Base-by-base conservation (phyloP, 2,797 vertebrate genomes). In the Onychomys torridus region DNA sequence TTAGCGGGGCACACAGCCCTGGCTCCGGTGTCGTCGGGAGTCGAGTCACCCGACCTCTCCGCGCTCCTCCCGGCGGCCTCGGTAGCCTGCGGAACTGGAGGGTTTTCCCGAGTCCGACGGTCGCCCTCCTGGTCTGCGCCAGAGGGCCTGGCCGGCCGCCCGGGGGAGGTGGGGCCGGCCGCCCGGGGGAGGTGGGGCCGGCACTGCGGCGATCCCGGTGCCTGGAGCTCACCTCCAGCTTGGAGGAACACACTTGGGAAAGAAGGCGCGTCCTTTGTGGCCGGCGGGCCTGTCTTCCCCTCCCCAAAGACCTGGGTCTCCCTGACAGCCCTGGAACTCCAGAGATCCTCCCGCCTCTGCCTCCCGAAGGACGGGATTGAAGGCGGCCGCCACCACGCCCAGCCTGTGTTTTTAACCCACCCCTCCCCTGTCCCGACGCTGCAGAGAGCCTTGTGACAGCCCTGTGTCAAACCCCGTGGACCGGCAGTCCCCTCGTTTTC, bases 401-500 rank as follows among this genome's bases (percentile, higher is more conserved):
- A 37, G n/a, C n/a, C 0, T n/a, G 27, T 77, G 7, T 49, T 49
- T 49, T 49, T 49, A 32, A 52, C 75, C 27, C 13, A 13, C 75
- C n/a, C 27, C 43, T 19, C 29, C 46, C 73, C 43, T 40, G 0
- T 19, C 8, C 1, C 57, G 0, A 57, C 2, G 67, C 59, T 49
- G 83, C 63, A 14, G 29, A 59, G 1, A 32, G 71, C 57, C 0
- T 13, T n/a, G 2, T 59, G 0, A 9, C 52, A 6, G 25, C 25
- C 5, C 49, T 3, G 5, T 65, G 37, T 29, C 6, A 46, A 0
- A 29, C 77, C 2, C 76, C 23, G 9, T 14, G 0, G 6, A 59
- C 34, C 49, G 6, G 25, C n/a, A n/a, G 61, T 67, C 61, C 4
- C 16, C 29, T 21, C 13, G 17, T 55, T 55, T 90, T 32, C 27